phyloP scores from a whole-genome alignment of 1,140 invertebrate genomes.

The Asbolus verrucosus region DNA sequence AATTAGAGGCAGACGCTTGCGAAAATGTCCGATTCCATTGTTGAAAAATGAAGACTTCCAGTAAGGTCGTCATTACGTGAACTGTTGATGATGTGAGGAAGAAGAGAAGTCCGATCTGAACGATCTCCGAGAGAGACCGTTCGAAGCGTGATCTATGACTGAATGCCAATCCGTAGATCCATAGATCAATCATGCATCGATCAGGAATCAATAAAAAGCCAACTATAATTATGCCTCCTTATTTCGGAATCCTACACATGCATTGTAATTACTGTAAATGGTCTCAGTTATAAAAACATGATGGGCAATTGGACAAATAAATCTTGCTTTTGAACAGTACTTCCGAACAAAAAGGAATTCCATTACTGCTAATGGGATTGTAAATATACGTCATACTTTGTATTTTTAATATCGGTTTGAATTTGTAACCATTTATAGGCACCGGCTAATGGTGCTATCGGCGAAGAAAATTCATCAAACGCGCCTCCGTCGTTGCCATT shows the following conservation, averaged over 20 bases:
- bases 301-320: constrained; percentile 57
- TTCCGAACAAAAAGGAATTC: constrained; percentile 50
- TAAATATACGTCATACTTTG: constrained; percentile 52
- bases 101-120: constrained; percentile 13
- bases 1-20: constrained; percentile 29
- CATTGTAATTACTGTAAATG: constrained; percentile 61
- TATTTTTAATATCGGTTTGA: constrained; percentile 45
- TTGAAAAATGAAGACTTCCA: constrained; percentile 21
- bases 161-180: constrained; percentile 58
- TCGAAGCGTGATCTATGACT: constrained; percentile 59
- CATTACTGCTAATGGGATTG: constrained; percentile 50
- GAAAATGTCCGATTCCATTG: constrained; percentile 35
- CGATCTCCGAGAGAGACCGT: constrained; percentile 10
- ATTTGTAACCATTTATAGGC: constrained; percentile 45
- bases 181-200: constrained; percentile 61
- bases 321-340: constrained; percentile 52
- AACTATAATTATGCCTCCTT: constrained; percentile 58
- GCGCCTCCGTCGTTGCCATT: no score
- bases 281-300: constrained; percentile 55
- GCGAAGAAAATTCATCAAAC: constrained; percentile 21
- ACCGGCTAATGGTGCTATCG: constrained; percentile 20
- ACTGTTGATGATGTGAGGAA: constrained; percentile 35
- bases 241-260: constrained; percentile 61
- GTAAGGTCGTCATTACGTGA: constrained; percentile 32
- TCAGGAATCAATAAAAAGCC: constrained; percentile 60